Evolutionary conservation across 2,113 vertebrate species (phyloP).

Genomic region (Suricata suricatta): DNA sequence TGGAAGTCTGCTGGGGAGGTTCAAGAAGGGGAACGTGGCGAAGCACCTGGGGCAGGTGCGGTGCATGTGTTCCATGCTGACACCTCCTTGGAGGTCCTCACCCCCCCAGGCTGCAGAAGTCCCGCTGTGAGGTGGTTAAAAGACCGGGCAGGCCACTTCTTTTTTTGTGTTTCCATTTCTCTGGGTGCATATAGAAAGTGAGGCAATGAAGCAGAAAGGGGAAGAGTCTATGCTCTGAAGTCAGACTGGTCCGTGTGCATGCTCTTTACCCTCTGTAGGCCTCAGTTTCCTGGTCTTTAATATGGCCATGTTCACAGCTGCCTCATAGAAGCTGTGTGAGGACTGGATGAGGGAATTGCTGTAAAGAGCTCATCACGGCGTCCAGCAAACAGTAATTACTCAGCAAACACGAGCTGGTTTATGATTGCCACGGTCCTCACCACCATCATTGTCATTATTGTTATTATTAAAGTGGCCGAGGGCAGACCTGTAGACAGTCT

Average conservation of each 20-base stretch:
- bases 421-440: background rate
- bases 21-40: fast-evolving
- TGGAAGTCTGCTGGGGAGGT: background rate
- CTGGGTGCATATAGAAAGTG: fast-evolving
- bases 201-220: background rate
- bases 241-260: background rate
- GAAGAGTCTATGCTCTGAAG: background rate
- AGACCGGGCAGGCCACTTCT: background rate
- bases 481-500: background rate
- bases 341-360: fast-evolving
- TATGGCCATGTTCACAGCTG: no score
- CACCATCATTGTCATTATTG: background rate
- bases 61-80: no score
- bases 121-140: no score
- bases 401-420: background rate
- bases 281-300: background rate
- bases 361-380: fast-evolving
- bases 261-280: background rate
- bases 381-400: background rate
- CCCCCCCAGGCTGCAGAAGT: background rate
- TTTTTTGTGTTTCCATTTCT: background rate
- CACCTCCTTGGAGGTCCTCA: background rate
- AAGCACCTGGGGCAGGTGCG: background rate
- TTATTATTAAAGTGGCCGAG: background rate
- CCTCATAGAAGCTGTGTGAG: background rate